Base-by-base conservation (phyloP, 2,113 vertebrate genomes). In the Boleophthalmus pectinirostris region DNA sequence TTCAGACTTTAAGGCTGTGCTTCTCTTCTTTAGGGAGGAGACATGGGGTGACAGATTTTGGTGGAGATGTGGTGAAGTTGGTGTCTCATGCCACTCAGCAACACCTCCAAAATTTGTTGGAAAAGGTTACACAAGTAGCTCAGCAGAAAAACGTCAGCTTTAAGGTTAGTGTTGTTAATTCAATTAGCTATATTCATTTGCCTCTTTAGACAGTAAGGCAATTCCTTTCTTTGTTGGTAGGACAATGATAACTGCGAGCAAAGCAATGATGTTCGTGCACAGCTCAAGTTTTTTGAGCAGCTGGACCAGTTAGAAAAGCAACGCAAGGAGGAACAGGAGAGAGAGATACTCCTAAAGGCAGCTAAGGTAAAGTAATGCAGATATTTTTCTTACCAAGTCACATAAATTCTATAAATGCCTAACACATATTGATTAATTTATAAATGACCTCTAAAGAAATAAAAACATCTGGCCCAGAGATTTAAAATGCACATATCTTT, bases 231-330 rank as follows among this genome's bases (percentile, higher is more conserved):
- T 60, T 82, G 38, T 61, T 54, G 75, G 46, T 87, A 99, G 96
- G 97, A 99, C 81, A 96, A 97, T n/a, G 94, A 95, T 80, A 94
- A 93, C 78, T 94, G 95, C 0, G 96, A 98, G 84, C 96, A 96
- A 90, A 92, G 90, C 60, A 96, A 93, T 47, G 96, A 98, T 2
- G 96, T 98, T 78, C 96, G 96, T 74, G 88, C 95, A 25, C 96
- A 98, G 92, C 95, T 98, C 25, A 98, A 96, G 83, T 98, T 97
- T 88, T 98, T 98, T 80, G 96, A 98, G 85, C 98, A 98, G 88
- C 95, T 99, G 63, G 98, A 99, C 90, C 96, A 97, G 85, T 92
- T 97, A 68, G 98, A 99, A 82, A 99, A 98, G 77, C 97, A 99
- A 80, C 91, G 94, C 47, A 99, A 98, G 76, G 98, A 98, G 14